Conservation (phyloP, 2,797 vertebrate species). For the Meda fulgida region DNA sequence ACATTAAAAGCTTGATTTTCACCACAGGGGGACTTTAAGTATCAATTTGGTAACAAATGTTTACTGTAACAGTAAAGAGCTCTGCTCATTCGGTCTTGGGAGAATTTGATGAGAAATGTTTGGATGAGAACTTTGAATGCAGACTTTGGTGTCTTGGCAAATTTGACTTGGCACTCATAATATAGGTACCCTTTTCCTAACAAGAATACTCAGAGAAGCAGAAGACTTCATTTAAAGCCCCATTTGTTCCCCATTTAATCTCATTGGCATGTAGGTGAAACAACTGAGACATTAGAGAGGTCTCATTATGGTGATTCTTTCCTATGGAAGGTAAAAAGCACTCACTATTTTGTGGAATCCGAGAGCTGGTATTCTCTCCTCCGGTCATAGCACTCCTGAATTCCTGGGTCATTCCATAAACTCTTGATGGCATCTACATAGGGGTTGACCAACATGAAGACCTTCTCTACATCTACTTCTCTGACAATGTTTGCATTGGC, state of each 20-base stretch:
- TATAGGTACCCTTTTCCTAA: neutral
- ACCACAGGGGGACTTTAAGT: neutral
- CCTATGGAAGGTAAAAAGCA: conserved; percentile 54
- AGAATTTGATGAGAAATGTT: neutral
- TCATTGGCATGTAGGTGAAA: neutral
- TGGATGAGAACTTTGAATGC: neutral
- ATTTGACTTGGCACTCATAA: neutral
- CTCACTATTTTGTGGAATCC: conserved; percentile 98
- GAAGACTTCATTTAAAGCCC: neutral
- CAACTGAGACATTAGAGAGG: neutral
- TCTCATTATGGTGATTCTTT: neutral
- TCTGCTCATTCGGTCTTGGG: neutral
- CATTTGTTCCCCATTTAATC: conserved; percentile 1
- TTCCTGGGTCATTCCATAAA: conserved; percentile 94
- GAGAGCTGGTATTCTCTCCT: conserved; percentile 96
- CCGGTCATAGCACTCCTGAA: conserved; percentile 92
- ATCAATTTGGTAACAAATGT: neutral
- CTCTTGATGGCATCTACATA: conserved; percentile 92
- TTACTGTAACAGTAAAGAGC: neutral
- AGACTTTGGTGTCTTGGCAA: conserved; percentile 11
- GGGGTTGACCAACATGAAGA: conserved; percentile 82
- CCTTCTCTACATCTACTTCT: conserved; percentile 88
- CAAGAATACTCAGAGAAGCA: neutral
- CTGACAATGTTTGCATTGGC: conserved; percentile 84
- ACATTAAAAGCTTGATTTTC: too few species aligned